Conservation (phyloP, 2,113 vertebrate species). For the Pristiophorus japonicus region DNA sequence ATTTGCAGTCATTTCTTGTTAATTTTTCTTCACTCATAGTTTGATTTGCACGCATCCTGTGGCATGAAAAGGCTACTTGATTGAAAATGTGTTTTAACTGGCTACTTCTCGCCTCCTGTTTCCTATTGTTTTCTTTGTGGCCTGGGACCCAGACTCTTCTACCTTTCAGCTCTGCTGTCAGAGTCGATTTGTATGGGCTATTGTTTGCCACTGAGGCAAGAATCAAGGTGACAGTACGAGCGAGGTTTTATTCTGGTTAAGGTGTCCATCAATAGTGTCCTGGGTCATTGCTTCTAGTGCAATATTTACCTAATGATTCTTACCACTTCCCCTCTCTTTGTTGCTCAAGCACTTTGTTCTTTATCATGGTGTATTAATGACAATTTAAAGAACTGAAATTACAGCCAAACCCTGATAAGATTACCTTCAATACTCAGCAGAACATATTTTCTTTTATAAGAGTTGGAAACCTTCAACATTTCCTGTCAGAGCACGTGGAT, state of each 20-base stretch:
- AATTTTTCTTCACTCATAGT: slow-evolving; percentile 30
- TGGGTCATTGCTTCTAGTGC: neutral
- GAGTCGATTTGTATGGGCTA: accelerated
- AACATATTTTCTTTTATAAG: too few relatives aligned
- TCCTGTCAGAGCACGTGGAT: neutral
- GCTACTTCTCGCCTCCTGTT: slow-evolving; percentile 44
- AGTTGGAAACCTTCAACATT: too few relatives aligned
- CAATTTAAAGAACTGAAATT: neutral
- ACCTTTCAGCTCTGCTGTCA: neutral
- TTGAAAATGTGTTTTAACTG: slow-evolving; percentile 45
- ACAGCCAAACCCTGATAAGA: slow-evolving; percentile 29
- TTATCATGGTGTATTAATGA: slow-evolving; percentile 29
- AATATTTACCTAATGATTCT: slow-evolving; percentile 24
- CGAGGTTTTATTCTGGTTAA: neutral
- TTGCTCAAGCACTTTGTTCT: slow-evolving; percentile 27
- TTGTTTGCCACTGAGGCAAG: neutral
- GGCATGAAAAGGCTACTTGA: slow-evolving; percentile 40
- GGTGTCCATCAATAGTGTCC: slow-evolving; percentile 20
- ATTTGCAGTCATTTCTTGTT: slow-evolving; percentile 18
- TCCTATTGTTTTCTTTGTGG: slow-evolving; percentile 43
- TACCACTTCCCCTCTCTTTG: slow-evolving; percentile 30
- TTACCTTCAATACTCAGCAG: slow-evolving; percentile 16
- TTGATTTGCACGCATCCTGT: slow-evolving; percentile 40
- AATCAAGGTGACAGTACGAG: neutral
- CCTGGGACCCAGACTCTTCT: neutral